Conservation (phyloP, 2,888 invertebrate genomes). For the Caradrina kadenii region DNA sequence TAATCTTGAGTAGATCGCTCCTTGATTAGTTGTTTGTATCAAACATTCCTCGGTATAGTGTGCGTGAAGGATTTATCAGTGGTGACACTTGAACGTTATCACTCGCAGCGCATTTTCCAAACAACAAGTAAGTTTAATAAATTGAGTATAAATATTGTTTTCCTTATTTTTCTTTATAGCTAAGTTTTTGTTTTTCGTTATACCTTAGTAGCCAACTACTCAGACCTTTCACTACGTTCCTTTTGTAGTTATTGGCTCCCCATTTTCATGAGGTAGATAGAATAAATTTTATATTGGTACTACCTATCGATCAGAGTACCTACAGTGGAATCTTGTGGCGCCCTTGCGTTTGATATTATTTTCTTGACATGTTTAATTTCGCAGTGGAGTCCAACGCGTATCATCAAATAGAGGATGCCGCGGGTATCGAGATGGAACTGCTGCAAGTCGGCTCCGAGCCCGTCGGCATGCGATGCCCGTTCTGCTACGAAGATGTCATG, state of each 20-base stretch:
- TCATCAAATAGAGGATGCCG: slow-evolving; percentile 79
- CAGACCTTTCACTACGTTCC: too few relatives aligned
- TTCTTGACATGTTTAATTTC: slow-evolving; percentile 26
- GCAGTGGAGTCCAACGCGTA: slow-evolving; percentile 83
- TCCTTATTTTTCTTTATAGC: background rate
- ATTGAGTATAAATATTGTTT: slow-evolving; percentile 8
- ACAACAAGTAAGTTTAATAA: slow-evolving; percentile 58
- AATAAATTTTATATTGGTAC: too few relatives aligned
- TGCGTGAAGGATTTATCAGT: slow-evolving; percentile 47
- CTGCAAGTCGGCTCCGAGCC: slow-evolving; percentile 87
- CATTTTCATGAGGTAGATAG: too few relatives aligned
- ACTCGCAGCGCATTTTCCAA: slow-evolving; percentile 48
- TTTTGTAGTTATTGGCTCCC: too few relatives aligned
- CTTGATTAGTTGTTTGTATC: slow-evolving; percentile 22
- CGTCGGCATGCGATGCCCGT: slow-evolving; percentile 85
- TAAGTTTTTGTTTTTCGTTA: background rate
- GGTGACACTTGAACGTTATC: slow-evolving; percentile 56
- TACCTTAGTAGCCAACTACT: background rate
- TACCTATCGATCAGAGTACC: background rate
- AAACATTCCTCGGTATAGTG: slow-evolving; percentile 23
- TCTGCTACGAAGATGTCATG: slow-evolving; percentile 86
- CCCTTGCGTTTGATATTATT: background rate
- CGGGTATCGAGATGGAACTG: slow-evolving; percentile 85
- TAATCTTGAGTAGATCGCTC: slow-evolving; percentile 31
- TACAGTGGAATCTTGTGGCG: background rate